Percentiles rank a stretch among this genome's conserved stretches.
These are phyloP conservation scores for Spilarctia lutea DNA, from an alignment of 2,888 invertebrate genomes.

Conservation along the genomic window DNA sequence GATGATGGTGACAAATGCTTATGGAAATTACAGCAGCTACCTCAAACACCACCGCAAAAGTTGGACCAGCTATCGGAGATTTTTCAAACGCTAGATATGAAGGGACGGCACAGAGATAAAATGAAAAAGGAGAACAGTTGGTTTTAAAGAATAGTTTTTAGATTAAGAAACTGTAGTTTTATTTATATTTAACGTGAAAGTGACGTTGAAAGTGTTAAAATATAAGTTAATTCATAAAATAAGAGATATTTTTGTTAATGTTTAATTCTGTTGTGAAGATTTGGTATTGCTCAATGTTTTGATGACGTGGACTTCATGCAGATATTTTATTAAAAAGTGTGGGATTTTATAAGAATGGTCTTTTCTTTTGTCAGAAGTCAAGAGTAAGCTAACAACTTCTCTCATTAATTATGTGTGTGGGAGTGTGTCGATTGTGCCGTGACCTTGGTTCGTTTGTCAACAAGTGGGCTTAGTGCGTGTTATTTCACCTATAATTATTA, in stretches of 20 bases:
- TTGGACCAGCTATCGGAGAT: slow-evolving; percentile 78
- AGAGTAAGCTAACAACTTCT: neutral
- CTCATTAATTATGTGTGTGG: slow-evolving; percentile 14
- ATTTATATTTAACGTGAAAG: slow-evolving; percentile 52
- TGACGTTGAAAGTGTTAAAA: slow-evolving; percentile 56
- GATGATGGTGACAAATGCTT: slow-evolving; percentile 58
- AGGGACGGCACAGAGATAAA: slow-evolving; percentile 73
- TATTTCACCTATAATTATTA: slow-evolving; percentile 9
- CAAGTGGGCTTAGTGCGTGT: slow-evolving; percentile 56
- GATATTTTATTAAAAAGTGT: slow-evolving; percentile 76
- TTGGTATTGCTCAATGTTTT: slow-evolving; percentile 79
- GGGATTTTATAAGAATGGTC: slow-evolving; percentile 40
- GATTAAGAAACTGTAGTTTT: slow-evolving; percentile 59
- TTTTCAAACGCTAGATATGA: slow-evolving; percentile 78
- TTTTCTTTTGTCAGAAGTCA: slow-evolving; percentile 3
- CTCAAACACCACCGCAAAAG: slow-evolving; percentile 71
- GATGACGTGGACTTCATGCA: slow-evolving; percentile 60
- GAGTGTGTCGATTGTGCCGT: slow-evolving; percentile 36
- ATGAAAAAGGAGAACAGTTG: slow-evolving; percentile 83
- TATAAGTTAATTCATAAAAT: slow-evolving; percentile 46
- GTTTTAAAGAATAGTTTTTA: slow-evolving; percentile 66
- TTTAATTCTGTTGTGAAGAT: slow-evolving; percentile 60
- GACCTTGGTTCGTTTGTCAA: slow-evolving; percentile 57
- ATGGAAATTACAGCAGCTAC: slow-evolving; percentile 68
- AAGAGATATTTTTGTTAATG: slow-evolving; percentile 68